These are phyloP conservation scores for Cygnus olor DNA, from an alignment of 2,797 vertebrate species.

Conservation along the genomic window DNA sequence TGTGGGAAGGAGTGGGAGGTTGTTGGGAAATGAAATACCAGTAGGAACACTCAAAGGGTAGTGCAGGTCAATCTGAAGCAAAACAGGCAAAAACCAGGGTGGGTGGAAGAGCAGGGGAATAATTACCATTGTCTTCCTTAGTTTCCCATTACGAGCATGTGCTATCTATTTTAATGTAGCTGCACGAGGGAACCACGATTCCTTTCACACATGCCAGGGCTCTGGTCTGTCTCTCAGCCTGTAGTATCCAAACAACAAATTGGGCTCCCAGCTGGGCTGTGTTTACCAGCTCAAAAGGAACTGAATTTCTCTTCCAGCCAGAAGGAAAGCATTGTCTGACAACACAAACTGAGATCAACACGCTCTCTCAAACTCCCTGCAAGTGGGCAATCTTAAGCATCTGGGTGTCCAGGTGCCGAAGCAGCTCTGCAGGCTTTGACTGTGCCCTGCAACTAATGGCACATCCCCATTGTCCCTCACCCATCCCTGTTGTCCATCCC, in stretches of 20 bases:
- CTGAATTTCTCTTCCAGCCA: conserved; percentile 28
- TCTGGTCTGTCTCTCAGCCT: conserved; percentile 58
- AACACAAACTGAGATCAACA: not conserved
- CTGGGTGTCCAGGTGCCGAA: not conserved
- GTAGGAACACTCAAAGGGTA: not conserved
- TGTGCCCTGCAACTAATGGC: not conserved
- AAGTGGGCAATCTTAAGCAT: not conserved
- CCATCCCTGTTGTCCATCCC: not conserved
- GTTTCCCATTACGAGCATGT: not conserved
- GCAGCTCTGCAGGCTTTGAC: not conserved
- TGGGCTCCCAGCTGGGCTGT: conserved; percentile 55
- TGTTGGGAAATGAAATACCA: not conserved
- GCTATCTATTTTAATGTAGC: conserved; percentile 59
- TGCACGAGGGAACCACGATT: conserved; percentile 19
- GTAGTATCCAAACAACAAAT: conserved; percentile 61
- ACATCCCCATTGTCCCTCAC: not conserved
- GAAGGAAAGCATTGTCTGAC: conserved; percentile 1
- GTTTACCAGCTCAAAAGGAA: conserved; percentile 42
- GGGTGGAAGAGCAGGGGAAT: not conserved
- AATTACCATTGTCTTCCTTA: not conserved
- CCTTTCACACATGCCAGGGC: conserved; percentile 57
- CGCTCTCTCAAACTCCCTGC: not conserved
- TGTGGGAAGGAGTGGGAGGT: not conserved
- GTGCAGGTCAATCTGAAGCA: not conserved
- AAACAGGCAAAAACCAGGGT: not conserved